These are phyloP conservation scores for Tetragnatha montana DNA, from an alignment of 2,888 invertebrate genomes.

Conservation along the genomic window DNA sequence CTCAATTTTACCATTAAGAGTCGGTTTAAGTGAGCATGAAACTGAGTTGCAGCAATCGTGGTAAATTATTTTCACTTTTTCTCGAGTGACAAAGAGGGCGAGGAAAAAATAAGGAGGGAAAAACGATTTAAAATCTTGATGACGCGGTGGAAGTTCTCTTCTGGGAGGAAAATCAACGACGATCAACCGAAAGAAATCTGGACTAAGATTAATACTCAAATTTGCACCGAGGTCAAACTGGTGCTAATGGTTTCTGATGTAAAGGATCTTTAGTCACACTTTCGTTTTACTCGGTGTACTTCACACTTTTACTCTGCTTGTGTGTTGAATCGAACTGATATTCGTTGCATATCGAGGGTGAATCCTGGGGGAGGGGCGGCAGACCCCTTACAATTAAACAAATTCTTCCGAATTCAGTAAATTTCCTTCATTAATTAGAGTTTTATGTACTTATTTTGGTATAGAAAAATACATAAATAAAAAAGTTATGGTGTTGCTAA, in stretches of 20 bases:
- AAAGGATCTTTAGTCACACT: neutral
- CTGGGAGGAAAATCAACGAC: slow-evolving; percentile 18
- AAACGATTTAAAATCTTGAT: slow-evolving; percentile 55
- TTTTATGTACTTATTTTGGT: too few relatives aligned
- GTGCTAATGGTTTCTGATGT: slow-evolving; percentile 3
- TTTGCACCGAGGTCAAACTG: neutral
- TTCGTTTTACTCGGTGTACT: neutral
- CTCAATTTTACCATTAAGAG: slow-evolving; percentile 67
- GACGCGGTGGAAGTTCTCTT: slow-evolving; percentile 24
- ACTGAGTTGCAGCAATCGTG: slow-evolving; percentile 59
- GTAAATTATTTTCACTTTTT: slow-evolving; percentile 65
- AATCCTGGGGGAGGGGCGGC: too few relatives aligned
- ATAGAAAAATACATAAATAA: too few relatives aligned
- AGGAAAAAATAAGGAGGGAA: slow-evolving; percentile 1
- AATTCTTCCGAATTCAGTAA: too few relatives aligned
- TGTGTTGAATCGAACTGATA: neutral
- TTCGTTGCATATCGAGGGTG: too few relatives aligned
- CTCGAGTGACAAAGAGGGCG: slow-evolving; percentile 19
- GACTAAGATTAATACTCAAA: slow-evolving; percentile 46
- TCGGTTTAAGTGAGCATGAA: slow-evolving; percentile 69
- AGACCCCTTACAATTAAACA: too few relatives aligned
- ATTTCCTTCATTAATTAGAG: too few relatives aligned
- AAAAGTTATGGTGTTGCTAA: too few relatives aligned
- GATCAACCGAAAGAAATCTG: slow-evolving; percentile 24
- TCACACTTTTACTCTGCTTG: neutral